A percentile compares a stretch with the other conserved stretches of the same genome.
Conservation (phyloP, 2,888 invertebrate species). For the Ashinkailepas kermadecensis region DNA sequence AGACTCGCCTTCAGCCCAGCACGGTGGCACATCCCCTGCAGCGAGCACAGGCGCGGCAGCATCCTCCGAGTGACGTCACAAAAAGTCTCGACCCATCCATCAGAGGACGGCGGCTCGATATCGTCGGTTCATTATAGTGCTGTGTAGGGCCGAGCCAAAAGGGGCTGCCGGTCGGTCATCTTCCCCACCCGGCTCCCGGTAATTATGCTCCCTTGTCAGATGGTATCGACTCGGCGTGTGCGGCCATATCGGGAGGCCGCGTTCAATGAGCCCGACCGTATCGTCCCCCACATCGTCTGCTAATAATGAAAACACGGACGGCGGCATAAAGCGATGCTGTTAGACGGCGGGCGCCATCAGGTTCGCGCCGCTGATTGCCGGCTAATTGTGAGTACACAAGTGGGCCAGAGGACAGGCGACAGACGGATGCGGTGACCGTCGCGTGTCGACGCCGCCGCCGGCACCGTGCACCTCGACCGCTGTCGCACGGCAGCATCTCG, state of each 20-base stretch:
- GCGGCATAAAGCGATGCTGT: not conserved
- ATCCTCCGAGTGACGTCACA: not conserved
- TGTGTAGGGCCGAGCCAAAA: not conserved
- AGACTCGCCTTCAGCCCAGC: no score
- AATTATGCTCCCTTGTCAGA: not conserved
- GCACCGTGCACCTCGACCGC: not conserved
- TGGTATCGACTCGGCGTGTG: not conserved
- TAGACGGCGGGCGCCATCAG: not conserved
- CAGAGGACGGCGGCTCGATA: not conserved
- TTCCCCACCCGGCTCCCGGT: not conserved
- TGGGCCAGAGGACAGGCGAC: not conserved
- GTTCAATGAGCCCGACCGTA: slow-evolving; percentile 4
- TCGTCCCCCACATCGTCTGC: not conserved
- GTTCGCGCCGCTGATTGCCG: not conserved
- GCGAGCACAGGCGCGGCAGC: no score
- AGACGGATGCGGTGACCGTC: not conserved
- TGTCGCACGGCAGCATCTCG: not conserved
- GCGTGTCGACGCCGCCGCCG: not conserved
- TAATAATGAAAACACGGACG: not conserved
- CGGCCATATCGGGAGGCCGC: not conserved
- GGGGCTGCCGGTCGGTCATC: not conserved
- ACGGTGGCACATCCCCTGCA: no score
- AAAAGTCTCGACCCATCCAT: not conserved
- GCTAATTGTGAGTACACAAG: not conserved
- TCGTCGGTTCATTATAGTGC: not conserved